Conservation (phyloP, 2,113 vertebrate genomes). For the Passer domesticus region DNA sequence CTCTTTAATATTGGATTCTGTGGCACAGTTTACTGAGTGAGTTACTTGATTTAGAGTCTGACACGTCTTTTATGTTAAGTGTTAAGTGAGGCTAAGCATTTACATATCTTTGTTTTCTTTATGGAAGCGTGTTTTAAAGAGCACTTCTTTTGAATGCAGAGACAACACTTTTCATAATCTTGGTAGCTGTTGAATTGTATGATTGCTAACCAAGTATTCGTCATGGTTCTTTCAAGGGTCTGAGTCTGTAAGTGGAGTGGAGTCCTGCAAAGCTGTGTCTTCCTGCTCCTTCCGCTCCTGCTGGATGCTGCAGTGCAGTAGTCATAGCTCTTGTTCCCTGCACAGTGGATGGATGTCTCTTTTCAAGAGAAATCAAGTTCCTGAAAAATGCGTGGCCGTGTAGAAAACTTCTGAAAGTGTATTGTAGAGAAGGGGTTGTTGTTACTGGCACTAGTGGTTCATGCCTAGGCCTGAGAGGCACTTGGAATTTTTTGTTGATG, state of each 20-base stretch:
- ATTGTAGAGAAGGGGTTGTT: not conserved
- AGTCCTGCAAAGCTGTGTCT: not conserved
- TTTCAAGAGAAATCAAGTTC: not conserved
- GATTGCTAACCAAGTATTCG: rapidly evolving
- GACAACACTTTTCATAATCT: not conserved
- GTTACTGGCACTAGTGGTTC: not conserved
- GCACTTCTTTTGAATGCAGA: not conserved
- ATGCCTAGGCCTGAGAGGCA: not conserved
- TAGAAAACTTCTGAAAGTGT: not conserved
- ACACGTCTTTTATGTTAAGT: not conserved
- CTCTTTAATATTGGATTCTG: not conserved
- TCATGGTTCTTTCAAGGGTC: not conserved
- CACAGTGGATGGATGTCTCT: not conserved
- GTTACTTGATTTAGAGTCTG: not conserved
- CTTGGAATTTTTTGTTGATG: not conserved
- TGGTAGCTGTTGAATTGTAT: not conserved
- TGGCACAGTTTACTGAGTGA: not conserved
- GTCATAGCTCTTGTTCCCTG: not conserved
- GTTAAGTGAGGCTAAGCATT: not conserved
- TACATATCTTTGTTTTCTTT: conserved; percentile 26
- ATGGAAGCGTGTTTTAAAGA: not conserved
- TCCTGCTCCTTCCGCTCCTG: rapidly evolving
- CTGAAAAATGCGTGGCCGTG: not conserved
- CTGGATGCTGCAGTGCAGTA: not conserved
- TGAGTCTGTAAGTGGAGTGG: not conserved